Conservation (phyloP, 2,113 vertebrate genomes). For the Passer montanus region DNA sequence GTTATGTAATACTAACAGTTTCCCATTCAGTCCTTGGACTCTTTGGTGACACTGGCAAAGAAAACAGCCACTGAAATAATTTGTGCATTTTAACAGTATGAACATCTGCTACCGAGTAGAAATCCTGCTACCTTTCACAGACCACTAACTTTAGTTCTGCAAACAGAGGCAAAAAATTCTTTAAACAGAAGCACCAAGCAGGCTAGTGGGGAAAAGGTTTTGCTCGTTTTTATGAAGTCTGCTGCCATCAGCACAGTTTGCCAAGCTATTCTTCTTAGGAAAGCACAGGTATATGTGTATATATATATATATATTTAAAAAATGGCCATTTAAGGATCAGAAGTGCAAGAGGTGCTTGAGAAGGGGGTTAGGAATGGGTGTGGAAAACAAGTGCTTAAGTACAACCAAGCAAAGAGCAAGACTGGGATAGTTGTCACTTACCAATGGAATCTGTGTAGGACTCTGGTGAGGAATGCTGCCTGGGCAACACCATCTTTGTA, state of each 20-base stretch:
- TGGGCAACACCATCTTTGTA: conserved; percentile 82
- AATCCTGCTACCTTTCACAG: neutral
- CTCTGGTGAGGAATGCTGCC: conserved; percentile 80
- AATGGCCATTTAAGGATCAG: neutral
- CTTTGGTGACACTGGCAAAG: neutral
- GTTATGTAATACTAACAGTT: neutral
- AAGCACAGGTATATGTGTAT: neutral
- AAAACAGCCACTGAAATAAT: neutral
- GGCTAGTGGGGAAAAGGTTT: neutral
- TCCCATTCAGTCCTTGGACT: neutral
- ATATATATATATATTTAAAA: neutral
- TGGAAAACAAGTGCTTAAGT: neutral
- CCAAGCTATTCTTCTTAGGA: neutral
- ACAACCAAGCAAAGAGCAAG: neutral
- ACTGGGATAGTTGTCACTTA: conserved; percentile 64
- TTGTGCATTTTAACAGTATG: neutral
- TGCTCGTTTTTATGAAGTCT: neutral
- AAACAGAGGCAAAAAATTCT: neutral
- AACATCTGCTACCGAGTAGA: neutral
- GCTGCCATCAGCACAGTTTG: neutral
- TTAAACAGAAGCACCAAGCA: neutral
- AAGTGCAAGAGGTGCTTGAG: neutral
- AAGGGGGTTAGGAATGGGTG: neutral
- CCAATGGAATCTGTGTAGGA: conserved; percentile 87
- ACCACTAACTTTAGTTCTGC: neutral